Evolutionary conservation across 1,140 invertebrate species (phyloP).

Genomic region (Artemia franciscana): DNA sequence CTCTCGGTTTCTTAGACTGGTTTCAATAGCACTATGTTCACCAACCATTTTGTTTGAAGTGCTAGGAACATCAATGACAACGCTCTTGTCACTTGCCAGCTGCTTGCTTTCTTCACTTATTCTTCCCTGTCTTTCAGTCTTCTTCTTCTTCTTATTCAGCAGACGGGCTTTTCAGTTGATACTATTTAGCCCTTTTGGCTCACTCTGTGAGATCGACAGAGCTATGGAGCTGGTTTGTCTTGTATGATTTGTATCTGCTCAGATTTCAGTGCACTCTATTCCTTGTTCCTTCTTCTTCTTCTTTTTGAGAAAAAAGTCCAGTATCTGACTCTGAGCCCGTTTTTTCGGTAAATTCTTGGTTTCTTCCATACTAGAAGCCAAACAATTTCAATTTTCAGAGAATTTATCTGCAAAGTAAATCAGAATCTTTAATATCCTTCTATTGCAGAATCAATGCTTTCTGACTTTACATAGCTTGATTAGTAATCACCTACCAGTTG

Average conservation of each 20-base stretch:
- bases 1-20: neutral
- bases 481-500: neutral
- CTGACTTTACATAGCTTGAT: neutral
- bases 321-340: neutral
- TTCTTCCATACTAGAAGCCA: neutral
- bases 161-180: too few species aligned
- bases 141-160: too few species aligned
- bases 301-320: neutral
- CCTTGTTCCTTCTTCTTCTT: too few species aligned
- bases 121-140: neutral
- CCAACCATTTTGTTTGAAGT: neutral
- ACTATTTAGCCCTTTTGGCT: too few species aligned
- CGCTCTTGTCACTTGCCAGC: neutral
- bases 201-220: too few species aligned
- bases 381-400: neutral
- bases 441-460: neutral
- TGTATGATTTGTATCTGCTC: too few species aligned
- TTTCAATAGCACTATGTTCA: neutral
- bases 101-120: neutral
- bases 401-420: neutral
- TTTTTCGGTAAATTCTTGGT: neutral
- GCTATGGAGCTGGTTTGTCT: too few species aligned
- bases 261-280: neutral
- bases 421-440: neutral
- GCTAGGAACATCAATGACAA: neutral